Evolutionary conservation across 2,888 invertebrate species (phyloP).

Genomic region (Aspidiotus destructor): DNA sequence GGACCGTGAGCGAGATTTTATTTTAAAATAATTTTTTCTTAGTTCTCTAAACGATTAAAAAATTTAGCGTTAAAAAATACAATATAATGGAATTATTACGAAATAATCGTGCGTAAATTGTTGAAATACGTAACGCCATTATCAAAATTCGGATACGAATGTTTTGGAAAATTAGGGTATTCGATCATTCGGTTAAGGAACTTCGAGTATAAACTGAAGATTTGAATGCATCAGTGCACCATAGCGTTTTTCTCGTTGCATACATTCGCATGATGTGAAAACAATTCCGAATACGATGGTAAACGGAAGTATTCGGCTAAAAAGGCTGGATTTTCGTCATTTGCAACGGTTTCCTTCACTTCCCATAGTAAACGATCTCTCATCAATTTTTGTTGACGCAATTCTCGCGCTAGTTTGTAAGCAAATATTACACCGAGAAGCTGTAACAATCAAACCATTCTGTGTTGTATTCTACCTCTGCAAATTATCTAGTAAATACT

Average conservation of each 20-base stretch:
- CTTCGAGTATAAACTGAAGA: background rate
- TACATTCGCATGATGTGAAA: background rate
- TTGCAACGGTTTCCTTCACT: conserved; percentile 26
- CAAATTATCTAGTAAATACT: background rate
- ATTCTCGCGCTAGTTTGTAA: conserved; percentile 36
- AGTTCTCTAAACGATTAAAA: too few species aligned
- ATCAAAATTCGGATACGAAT: too few species aligned
- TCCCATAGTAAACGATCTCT: conserved; percentile 30
- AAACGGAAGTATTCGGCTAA: conserved; percentile 18
- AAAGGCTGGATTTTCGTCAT: background rate
- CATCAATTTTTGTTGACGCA: conserved; percentile 31
- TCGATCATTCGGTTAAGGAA: background rate
- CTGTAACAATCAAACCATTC: conserved; percentile 31
- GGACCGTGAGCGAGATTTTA: too few species aligned
- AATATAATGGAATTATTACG: too few species aligned
- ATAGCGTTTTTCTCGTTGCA: too few species aligned
- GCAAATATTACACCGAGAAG: conserved; percentile 37
- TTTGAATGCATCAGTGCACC: too few species aligned
- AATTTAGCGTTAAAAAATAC: too few species aligned
- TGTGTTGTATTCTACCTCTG: background rate
- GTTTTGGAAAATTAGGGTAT: too few species aligned
- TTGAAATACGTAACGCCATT: too few species aligned
- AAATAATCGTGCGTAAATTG: too few species aligned
- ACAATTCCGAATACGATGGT: conserved; percentile 22
- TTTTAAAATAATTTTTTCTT: too few species aligned